These are phyloP conservation scores for Anthophora plumipes DNA, from an alignment of 2,888 invertebrate genomes.

Conservation along the genomic window DNA sequence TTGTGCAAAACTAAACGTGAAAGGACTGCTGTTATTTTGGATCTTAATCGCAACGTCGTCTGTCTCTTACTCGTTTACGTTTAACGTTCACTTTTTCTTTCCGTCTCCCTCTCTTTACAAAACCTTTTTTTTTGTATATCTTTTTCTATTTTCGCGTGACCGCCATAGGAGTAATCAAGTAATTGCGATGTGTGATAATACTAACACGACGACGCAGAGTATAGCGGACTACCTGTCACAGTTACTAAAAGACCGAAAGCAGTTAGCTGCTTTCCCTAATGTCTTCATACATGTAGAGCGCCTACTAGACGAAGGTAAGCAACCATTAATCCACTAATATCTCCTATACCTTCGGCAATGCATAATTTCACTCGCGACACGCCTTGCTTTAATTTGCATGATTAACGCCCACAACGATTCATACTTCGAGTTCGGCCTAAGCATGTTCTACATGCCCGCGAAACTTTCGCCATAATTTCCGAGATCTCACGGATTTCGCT, in stretches of 20 bases:
- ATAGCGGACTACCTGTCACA: conserved; percentile 99
- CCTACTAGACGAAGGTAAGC: conserved; percentile 99
- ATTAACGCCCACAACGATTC: conserved; percentile 48
- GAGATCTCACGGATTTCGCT: conserved; percentile 27
- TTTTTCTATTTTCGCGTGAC: conserved; percentile 54
- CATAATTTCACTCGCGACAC: conserved; percentile 52
- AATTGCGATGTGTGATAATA: conserved; percentile 83
- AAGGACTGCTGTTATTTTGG: conserved; percentile 43
- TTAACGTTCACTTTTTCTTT: conserved; percentile 45
- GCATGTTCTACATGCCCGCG: conserved; percentile 36
- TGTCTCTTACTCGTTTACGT: conserved; percentile 48
- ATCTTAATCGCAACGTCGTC: conserved; percentile 56
- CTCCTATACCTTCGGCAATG: conserved; percentile 36
- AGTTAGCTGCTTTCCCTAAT: conserved; percentile 99
- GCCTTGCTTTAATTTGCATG: conserved; percentile 54
- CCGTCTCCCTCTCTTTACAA: conserved; percentile 39
- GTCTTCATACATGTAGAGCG: conserved; percentile 99
- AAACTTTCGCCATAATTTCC: conserved; percentile 49
- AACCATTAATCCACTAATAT: conserved; percentile 66
- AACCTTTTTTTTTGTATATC: conserved; percentile 38
- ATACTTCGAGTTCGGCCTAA: conserved; percentile 22
- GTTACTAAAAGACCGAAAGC: conserved; percentile 99
- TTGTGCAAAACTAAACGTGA: conserved; percentile 54
- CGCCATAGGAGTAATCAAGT: conserved; percentile 74
- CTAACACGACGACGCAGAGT: conserved; percentile 93